Evolutionary conservation across 2,888 invertebrate species (phyloP).

Genomic region (Mythimna impura): DNA sequence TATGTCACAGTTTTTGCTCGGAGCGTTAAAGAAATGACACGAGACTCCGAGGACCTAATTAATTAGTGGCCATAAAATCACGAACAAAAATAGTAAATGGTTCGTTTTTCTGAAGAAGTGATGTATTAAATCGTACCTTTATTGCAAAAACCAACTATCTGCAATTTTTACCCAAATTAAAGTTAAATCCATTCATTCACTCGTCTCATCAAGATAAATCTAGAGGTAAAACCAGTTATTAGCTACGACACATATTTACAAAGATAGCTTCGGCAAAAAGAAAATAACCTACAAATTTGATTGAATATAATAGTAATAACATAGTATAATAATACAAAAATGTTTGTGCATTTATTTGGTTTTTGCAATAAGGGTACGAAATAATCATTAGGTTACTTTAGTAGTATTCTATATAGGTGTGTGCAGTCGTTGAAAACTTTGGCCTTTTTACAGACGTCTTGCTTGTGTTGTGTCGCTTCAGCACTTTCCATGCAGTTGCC

Average conservation of each 20-base stretch:
- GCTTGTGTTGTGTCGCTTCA: slow-evolving; percentile 82
- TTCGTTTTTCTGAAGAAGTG: slow-evolving; percentile 17
- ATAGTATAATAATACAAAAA: too few relatives aligned
- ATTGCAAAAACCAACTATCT: too few relatives aligned
- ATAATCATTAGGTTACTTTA: slow-evolving; percentile 67
- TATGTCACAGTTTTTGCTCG: slow-evolving; percentile 40
- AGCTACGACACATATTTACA: too few relatives aligned
- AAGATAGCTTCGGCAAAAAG: too few relatives aligned
- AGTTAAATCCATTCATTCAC: too few relatives aligned
- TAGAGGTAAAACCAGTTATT: too few relatives aligned
- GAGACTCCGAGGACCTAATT: slow-evolving; percentile 35
- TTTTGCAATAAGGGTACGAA: neutral
- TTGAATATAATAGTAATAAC: too few relatives aligned
- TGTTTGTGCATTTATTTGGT: too few relatives aligned
- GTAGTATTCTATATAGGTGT: slow-evolving; percentile 81
- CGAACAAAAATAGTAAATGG: slow-evolving; percentile 37
- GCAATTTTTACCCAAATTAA: too few relatives aligned
- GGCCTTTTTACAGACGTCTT: slow-evolving; percentile 86
- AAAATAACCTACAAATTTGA: too few relatives aligned
- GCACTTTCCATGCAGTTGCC: slow-evolving; percentile 81
- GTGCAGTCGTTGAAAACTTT: slow-evolving; percentile 88
- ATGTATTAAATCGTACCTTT: neutral
- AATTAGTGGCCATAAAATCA: slow-evolving; percentile 48
- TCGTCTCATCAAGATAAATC: too few relatives aligned
- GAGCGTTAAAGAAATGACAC: slow-evolving; percentile 33